Percentiles rank a stretch among this genome's conserved stretches.
Evolutionary conservation across 2,888 invertebrate genomes (phyloP).

Genomic region (Drosophila mulleri): DNA sequence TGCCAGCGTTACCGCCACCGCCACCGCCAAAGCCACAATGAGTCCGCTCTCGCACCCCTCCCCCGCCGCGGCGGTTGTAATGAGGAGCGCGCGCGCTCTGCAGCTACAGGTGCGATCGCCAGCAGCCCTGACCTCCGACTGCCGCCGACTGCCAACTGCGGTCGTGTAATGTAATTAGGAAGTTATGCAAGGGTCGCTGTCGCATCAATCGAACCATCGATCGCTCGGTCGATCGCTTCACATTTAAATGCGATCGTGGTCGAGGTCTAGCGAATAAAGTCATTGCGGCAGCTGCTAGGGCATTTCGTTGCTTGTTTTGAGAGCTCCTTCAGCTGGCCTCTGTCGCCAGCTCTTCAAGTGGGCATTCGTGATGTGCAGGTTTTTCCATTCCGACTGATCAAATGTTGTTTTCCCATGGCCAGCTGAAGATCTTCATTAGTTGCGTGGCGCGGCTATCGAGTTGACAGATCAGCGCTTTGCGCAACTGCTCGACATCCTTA

Average conservation of each 20-base stretch:
- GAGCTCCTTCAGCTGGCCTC: background rate
- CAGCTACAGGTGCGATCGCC: conserved; percentile 61
- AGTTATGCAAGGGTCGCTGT: conserved; percentile 54
- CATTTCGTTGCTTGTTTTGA: conserved; percentile 13
- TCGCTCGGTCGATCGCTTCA: conserved; percentile 29
- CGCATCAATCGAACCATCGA: conserved; percentile 47
- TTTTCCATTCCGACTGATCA: background rate
- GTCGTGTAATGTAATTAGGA: conserved; percentile 79
- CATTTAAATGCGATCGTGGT: conserved; percentile 44
- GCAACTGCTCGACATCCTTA: conserved; percentile 57
- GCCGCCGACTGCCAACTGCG: conserved; percentile 58
- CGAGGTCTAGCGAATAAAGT: conserved; percentile 60
- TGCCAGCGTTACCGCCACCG: conserved; percentile 52
- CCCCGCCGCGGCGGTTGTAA: conserved; percentile 34
- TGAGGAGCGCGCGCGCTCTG: conserved; percentile 52
- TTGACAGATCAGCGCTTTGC: conserved; percentile 45
- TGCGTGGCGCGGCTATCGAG: conserved; percentile 40
- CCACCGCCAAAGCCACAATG: conserved; percentile 18
- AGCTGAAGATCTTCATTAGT: conserved; percentile 69
- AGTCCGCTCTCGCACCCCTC: background rate
- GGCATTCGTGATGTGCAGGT: conserved; percentile 54
- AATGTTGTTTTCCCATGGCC: conserved; percentile 65
- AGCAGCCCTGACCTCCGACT: conserved; percentile 42
- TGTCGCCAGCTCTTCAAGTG: conserved; percentile 47
- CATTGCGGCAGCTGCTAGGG: conserved; percentile 57